A percentile compares a stretch with the other conserved stretches of the same genome.
Evolutionary conservation across 2,113 vertebrate genomes (phyloP).

Genomic region (Xenotilapia caudafasciata): DNA sequence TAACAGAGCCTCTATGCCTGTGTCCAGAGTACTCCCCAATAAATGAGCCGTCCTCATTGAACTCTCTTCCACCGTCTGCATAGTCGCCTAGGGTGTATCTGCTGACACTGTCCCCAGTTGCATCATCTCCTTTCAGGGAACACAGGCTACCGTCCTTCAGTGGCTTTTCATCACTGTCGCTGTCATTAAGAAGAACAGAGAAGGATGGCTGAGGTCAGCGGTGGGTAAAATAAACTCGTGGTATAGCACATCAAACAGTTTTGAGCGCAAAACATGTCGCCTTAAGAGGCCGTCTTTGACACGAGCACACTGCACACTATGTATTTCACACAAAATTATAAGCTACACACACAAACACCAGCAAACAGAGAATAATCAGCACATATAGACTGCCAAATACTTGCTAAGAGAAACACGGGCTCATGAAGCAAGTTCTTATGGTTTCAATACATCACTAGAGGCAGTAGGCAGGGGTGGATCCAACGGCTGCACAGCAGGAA

Average conservation of each 20-base stretch:
- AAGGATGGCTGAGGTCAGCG: slow-evolving; percentile 17
- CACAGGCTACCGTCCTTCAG: slow-evolving; percentile 45
- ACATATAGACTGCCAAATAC: neutral
- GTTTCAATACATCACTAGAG: slow-evolving; percentile 26
- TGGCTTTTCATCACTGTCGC: slow-evolving; percentile 69
- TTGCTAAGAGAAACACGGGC: neutral
- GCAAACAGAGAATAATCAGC: neutral
- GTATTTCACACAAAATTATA: neutral
- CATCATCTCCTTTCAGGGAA: slow-evolving; percentile 23
- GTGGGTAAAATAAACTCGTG: slow-evolving; percentile 1
- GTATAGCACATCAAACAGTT: neutral
- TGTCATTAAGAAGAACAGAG: slow-evolving; percentile 48
- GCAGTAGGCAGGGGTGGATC: slow-evolving; percentile 6
- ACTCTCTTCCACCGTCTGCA: slow-evolving; percentile 52
- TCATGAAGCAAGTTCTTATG: slow-evolving; percentile 18
- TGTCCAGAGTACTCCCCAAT: slow-evolving; percentile 66
- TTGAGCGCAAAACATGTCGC: neutral
- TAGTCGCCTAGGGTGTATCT: slow-evolving; percentile 61
- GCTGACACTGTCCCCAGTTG: slow-evolving; percentile 47
- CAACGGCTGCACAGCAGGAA: slow-evolving; percentile 27
- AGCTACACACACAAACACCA: neutral
- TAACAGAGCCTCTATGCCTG: slow-evolving; percentile 30
- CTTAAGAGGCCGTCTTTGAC: neutral
- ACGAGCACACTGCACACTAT: neutral
- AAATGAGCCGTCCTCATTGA: slow-evolving; percentile 73